Conservation (phyloP, 2,797 vertebrate genomes). For the Myiotriccus ornatus region DNA sequence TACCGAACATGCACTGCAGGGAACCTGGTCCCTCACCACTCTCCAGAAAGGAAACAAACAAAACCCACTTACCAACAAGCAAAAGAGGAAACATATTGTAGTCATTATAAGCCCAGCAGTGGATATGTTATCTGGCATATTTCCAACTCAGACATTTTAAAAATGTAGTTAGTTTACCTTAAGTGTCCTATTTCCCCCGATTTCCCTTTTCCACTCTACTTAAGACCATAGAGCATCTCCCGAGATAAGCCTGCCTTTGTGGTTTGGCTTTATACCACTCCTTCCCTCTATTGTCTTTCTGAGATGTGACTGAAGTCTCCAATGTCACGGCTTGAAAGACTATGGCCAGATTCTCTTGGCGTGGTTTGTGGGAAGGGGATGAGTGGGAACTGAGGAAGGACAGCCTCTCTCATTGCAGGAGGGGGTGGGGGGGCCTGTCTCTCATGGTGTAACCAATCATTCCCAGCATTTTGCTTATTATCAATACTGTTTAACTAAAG, state of each 20-base stretch:
- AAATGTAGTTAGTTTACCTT: constrained; percentile 18
- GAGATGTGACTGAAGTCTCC: constrained; percentile 1
- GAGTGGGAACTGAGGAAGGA: not conserved
- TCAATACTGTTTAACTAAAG: not conserved
- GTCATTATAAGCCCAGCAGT: not conserved
- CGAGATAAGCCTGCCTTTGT: not conserved
- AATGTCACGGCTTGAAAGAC: not conserved
- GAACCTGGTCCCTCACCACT: not conserved
- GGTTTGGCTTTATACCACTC: not conserved
- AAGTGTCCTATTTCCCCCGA: not conserved
- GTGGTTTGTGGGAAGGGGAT: not conserved
- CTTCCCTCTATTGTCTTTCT: constrained; percentile 45
- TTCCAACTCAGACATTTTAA: not conserved
- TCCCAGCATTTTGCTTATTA: not conserved
- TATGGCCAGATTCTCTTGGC: not conserved
- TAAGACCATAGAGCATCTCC: not conserved
- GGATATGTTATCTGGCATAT: not conserved
- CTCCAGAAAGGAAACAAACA: constrained; percentile 17
- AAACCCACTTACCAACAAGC: not conserved
- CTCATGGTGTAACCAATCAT: not conserved
- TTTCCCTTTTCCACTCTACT: constrained; percentile 5
- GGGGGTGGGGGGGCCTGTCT: not conserved
- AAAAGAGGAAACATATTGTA: constrained; percentile 10
- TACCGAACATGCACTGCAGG: not conserved
- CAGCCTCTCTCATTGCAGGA: not conserved